These are phyloP conservation scores for Meteorus sp. DNA, from an alignment of 1,140 invertebrate genomes.

Conservation along the genomic window DNA sequence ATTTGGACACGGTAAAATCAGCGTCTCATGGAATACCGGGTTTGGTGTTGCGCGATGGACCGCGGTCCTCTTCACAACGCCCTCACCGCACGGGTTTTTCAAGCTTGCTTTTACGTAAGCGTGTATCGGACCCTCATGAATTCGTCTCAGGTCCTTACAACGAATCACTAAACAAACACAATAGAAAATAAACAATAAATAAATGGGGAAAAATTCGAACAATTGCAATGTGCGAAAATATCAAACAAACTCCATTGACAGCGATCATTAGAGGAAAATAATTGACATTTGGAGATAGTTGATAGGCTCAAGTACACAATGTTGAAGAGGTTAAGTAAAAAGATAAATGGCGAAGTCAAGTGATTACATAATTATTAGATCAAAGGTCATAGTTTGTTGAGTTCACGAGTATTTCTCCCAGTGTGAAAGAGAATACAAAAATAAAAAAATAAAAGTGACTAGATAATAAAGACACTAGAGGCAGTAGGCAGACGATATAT, in stretches of 20 bases:
- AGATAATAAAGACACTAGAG: no score
- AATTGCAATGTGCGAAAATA: no score
- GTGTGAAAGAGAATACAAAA: no score
- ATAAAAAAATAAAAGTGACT: no score
- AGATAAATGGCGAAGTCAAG: no score
- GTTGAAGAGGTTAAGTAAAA: not conserved
- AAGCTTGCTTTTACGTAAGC: slow-evolving; percentile 56
- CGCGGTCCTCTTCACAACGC: slow-evolving; percentile 52
- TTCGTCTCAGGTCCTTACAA: slow-evolving; percentile 54
- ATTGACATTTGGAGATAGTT: no score
- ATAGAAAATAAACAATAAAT: slow-evolving; percentile 11
- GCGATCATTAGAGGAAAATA: no score
- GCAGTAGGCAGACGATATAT: not conserved
- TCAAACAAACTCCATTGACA: not conserved
- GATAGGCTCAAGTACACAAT: no score
- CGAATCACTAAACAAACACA: slow-evolving; percentile 48
- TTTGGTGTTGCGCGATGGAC: slow-evolving; percentile 58
- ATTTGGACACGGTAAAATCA: slow-evolving; percentile 49
- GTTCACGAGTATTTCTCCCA: no score
- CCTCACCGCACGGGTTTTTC: slow-evolving; percentile 50
- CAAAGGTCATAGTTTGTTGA: no score
- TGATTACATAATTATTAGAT: no score
- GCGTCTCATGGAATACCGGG: slow-evolving; percentile 55
- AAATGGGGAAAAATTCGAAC: no score
- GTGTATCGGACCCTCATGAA: slow-evolving; percentile 53